Conservation (phyloP, 1,140 invertebrate species). For the Hydropsyche tenuis region DNA sequence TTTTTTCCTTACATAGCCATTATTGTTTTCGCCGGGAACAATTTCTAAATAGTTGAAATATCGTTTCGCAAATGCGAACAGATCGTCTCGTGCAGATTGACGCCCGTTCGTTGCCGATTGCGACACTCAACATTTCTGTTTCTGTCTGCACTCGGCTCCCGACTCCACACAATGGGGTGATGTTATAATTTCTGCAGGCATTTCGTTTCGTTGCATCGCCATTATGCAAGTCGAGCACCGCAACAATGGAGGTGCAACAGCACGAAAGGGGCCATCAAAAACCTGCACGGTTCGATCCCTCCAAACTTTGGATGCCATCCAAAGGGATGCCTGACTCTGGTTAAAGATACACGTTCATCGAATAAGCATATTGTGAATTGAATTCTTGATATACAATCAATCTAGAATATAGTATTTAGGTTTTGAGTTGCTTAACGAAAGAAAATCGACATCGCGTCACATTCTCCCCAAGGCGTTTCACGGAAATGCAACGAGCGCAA, state of each 20-base stretch:
- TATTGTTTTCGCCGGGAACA: conserved; percentile 8
- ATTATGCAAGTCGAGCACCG: conserved; percentile 39
- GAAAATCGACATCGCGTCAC: background rate
- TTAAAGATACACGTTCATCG: no score
- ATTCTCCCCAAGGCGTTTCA: background rate
- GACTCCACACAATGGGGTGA: conserved; percentile 35
- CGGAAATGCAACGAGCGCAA: conserved; percentile 19
- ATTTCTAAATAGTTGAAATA: conserved; percentile 11
- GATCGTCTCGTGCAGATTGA: conserved; percentile 13
- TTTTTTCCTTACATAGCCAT: background rate
- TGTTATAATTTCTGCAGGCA: conserved; percentile 47
- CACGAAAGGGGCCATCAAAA: background rate
- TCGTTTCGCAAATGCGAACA: conserved; percentile 20
- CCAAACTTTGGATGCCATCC: no score
- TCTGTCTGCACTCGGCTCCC: conserved; percentile 7
- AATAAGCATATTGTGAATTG: no score
- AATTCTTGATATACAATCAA: no score
- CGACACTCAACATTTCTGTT: conserved; percentile 3
- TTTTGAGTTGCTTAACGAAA: background rate
- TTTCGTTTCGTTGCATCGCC: conserved; percentile 44
- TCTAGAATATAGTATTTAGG: background rate
- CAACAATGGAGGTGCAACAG: conserved; percentile 17
- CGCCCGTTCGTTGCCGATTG: conserved; percentile 22
- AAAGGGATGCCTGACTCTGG: no score
- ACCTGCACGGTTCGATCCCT: no score